Evolutionary conservation across 2,888 invertebrate species (phyloP).

Genomic region (Eupithecia vulgata): DNA sequence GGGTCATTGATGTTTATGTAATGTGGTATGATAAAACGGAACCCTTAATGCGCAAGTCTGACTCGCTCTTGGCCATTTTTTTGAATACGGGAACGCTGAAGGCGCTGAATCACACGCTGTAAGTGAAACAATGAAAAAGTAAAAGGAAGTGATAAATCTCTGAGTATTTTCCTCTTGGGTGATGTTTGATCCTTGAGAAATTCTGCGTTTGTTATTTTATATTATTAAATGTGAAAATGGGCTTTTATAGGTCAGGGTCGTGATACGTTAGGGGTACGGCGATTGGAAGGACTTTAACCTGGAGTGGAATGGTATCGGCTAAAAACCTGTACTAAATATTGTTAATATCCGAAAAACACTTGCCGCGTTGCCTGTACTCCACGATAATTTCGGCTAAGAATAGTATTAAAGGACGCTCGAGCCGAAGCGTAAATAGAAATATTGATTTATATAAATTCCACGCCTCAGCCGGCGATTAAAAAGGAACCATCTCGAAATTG

Average conservation of each 20-base stretch:
- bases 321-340: too few relatives aligned
- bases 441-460: too few relatives aligned
- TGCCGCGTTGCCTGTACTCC: too few relatives aligned
- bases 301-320: not conserved
- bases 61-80: slow-evolving; percentile 17
- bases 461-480: too few relatives aligned
- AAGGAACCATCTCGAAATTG: not conserved
- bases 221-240: not conserved
- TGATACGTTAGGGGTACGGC: not conserved
- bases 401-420: too few relatives aligned
- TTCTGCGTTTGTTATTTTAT: slow-evolving; percentile 1
- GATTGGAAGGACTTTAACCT: not conserved
- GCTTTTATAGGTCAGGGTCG: not conserved
- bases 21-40: not conserved
- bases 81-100: slow-evolving; percentile 44
- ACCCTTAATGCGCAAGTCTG: not conserved
- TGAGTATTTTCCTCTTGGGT: slow-evolving; percentile 17
- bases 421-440: too few relatives aligned
- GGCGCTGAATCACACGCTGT: slow-evolving; percentile 43
- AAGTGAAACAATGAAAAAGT: slow-evolving; percentile 48
- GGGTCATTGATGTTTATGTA: not conserved
- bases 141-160: slow-evolving; percentile 39
- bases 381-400: too few relatives aligned
- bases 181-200: slow-evolving; percentile 10
- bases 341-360: too few relatives aligned